phyloP scores from a whole-genome alignment of 2,888 invertebrate genomes.

The Macrophya annulata region DNA sequence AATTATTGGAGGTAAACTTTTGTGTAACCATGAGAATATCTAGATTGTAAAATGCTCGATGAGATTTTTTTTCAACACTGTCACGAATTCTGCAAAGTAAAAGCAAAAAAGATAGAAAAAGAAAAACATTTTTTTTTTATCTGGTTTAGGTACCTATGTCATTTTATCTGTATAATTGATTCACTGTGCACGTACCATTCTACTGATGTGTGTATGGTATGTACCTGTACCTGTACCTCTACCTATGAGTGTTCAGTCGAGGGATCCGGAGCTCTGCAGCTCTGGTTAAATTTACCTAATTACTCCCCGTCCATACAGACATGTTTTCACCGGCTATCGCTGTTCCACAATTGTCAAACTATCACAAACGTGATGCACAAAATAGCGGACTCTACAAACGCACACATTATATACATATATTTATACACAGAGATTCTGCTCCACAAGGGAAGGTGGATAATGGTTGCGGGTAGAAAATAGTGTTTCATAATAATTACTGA shows the following conservation, averaged over 20 bases:
- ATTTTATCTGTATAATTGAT: constrained; percentile 24
- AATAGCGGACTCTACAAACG: too few species aligned
- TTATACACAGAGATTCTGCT: too few species aligned
- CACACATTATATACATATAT: too few species aligned
- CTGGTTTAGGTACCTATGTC: too few species aligned
- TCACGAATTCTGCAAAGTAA: too few species aligned
- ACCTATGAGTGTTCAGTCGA: not conserved
- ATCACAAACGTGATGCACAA: not conserved
- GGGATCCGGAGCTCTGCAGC: not conserved
- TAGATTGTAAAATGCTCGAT: not conserved
- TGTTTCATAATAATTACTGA: not conserved
- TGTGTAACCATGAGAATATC: not conserved
- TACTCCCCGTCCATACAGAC: constrained; percentile 4
- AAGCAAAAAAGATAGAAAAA: not conserved
- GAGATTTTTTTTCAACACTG: too few species aligned
- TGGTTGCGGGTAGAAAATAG: not conserved
- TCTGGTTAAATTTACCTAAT: constrained; percentile 46
- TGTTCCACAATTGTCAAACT: not conserved
- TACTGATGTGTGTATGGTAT: not conserved
- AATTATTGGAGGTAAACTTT: not conserved
- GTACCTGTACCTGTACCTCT: too few species aligned
- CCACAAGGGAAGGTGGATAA: not conserved
- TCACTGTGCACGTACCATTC: constrained; percentile 3
- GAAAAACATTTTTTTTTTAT: not conserved
- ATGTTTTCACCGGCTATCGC: not conserved